Conservation (phyloP, 2,888 invertebrate genomes). For the Melanostoma mellinum region DNA sequence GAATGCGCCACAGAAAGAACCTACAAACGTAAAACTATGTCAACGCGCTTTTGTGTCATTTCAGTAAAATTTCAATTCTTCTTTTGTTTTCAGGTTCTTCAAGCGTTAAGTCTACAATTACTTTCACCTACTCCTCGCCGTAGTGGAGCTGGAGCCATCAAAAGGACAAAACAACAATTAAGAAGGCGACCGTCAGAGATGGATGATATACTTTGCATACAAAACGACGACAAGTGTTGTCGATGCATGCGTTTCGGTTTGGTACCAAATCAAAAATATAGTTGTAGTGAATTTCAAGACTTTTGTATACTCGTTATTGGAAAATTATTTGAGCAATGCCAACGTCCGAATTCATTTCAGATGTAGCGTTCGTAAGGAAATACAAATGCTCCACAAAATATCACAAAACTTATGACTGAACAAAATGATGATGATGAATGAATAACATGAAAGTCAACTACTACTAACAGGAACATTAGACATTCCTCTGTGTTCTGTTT, state of each 20-base stretch:
- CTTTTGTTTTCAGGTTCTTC: constrained; percentile 49
- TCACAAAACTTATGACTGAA: too few relatives aligned
- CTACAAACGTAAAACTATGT: constrained; percentile 59
- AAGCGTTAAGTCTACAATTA: constrained; percentile 58
- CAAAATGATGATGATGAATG: too few relatives aligned
- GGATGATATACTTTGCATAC: constrained; percentile 9
- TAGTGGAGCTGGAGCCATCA: neutral
- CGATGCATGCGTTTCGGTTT: neutral
- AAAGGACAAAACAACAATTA: constrained; percentile 11
- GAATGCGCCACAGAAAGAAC: constrained; percentile 21
- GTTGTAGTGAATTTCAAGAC: too few relatives aligned
- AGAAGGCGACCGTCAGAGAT: constrained; percentile 13
- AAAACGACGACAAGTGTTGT: constrained; percentile 31
- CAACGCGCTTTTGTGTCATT: constrained; percentile 70
- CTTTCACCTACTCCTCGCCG: constrained; percentile 30
- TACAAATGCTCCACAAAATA: too few relatives aligned
- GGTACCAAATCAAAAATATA: neutral
- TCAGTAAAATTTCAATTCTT: constrained; percentile 52
- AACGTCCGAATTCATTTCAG: too few relatives aligned
- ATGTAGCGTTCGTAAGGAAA: too few relatives aligned
- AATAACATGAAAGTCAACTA: too few relatives aligned
- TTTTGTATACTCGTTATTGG: too few relatives aligned
- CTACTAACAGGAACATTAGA: too few relatives aligned
- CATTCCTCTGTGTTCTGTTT: too few relatives aligned
- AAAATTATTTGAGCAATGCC: too few relatives aligned